Base-by-base conservation (phyloP, 2,888 invertebrate genomes). In the Glyphotaelius pellucidus region DNA sequence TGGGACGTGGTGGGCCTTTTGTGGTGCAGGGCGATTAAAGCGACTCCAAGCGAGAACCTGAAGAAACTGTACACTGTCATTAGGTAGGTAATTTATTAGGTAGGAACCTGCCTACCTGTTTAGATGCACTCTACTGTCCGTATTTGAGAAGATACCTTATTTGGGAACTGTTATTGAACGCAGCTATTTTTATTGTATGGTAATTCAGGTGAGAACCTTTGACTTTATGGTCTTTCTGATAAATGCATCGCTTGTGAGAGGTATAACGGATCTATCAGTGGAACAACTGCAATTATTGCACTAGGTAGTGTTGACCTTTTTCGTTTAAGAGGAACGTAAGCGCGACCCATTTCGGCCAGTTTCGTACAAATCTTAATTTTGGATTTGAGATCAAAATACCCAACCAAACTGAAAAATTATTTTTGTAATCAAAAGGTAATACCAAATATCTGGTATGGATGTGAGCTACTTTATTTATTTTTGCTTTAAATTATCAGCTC, bases 241-340 rank as follows among this genome's bases (percentile, higher is more conserved):
- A 47, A 0, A 47, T 15, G 47, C 15, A 47, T 15, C 47, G 14
- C 15, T 47, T 47, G 15, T 47, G 47, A 47, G 47, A 47, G 67
- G 19, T 67, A 1, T 5, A 7, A 67, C 19, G 19, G 67, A 67
- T 5, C 67, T 67, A 7, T 19, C 7, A 67, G 5, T 52, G 19
- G 19, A 25, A 19, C 4, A 4, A 0, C 4, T 15, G 0, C 4
- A 47, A 14, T 2, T 2, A 3, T 0, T 47, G 15, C 3, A 15
- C 3, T 47, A 15, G 14, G 3, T 15, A 3, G 47, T 15, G 14
- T 47, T 15, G 15, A 47, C 15, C 47, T 1, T 47, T 42, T 47
- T 15, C 47, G 14, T 47, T n/a, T n/a, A n/a, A n/a, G n/a, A n/a
- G n/a, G n/a, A n/a, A n/a, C n/a, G n/a, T n/a, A n/a, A n/a, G n/a